phyloP scores from a whole-genome alignment of 2,113 vertebrate species.

The Galeopterus variegatus region DNA sequence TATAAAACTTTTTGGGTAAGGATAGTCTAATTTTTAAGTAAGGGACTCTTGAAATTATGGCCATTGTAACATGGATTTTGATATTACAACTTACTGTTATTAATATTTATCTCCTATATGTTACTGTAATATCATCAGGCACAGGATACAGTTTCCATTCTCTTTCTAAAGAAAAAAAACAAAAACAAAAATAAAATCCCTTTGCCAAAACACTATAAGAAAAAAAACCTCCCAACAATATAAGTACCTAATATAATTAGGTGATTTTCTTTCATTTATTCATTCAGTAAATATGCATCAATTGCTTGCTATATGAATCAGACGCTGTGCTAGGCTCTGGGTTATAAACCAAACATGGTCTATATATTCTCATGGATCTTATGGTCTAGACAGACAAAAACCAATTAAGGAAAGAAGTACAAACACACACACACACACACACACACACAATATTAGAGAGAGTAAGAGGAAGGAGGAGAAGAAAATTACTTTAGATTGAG shows the following conservation, averaged over 20 bases:
- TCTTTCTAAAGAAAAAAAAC: constrained; percentile 37
- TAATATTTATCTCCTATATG: constrained; percentile 31
- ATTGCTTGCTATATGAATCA: neutral
- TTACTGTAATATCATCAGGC: neutral
- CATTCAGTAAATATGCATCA: neutral
- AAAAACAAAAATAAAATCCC: neutral
- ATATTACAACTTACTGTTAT: constrained; percentile 6
- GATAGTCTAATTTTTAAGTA: constrained; percentile 24
- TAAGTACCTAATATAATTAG: constrained; percentile 35
- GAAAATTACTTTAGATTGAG: neutral
- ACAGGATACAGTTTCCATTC: constrained; percentile 13
- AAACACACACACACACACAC: neutral
- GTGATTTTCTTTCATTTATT: neutral
- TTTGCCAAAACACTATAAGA: constrained; percentile 31
- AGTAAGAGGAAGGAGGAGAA: neutral
- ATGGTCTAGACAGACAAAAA: neutral
- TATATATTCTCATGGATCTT: neutral
- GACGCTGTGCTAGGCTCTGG: neutral
- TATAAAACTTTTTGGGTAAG: neutral
- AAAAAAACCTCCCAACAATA: neutral
- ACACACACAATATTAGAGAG: neutral
- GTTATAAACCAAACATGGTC: neutral
- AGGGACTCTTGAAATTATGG: constrained; percentile 34
- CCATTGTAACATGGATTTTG: constrained; percentile 17
- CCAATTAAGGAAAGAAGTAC: neutral